Percentiles rank a stretch among this genome's conserved stretches.
Conservation (phyloP, 1,140 invertebrate species). For the Ips typographus region DNA sequence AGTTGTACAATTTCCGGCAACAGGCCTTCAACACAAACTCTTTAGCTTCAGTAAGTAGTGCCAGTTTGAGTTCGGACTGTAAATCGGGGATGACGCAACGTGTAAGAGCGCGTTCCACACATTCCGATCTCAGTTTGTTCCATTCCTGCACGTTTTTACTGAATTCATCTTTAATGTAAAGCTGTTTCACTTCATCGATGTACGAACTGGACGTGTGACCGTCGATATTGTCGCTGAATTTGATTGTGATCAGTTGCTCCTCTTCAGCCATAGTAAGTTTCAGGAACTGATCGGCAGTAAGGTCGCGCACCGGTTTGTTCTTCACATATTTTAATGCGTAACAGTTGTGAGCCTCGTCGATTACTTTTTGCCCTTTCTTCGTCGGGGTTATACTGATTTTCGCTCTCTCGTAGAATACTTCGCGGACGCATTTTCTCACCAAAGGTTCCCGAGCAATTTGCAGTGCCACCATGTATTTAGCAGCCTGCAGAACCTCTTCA, state of each 20-base stretch:
- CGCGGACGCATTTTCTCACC: slow-evolving; percentile 81
- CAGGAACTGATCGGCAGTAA: slow-evolving; percentile 89
- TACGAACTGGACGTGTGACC: slow-evolving; percentile 72
- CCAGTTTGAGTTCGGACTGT: slow-evolving; percentile 80
- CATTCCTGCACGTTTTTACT: slow-evolving; percentile 95
- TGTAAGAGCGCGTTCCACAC: slow-evolving; percentile 84
- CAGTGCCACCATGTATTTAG: slow-evolving; percentile 91
- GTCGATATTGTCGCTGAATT: slow-evolving; percentile 73
- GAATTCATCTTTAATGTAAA: slow-evolving; percentile 93
- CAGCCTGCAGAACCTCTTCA: slow-evolving; percentile 84
- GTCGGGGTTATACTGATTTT: slow-evolving; percentile 83
- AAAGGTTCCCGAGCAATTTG: slow-evolving; percentile 91
- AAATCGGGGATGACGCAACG: slow-evolving; percentile 89
- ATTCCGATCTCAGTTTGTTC: slow-evolving; percentile 86
- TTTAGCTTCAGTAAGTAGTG: slow-evolving; percentile 83
- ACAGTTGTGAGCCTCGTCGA: slow-evolving; percentile 90
- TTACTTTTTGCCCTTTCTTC: slow-evolving; percentile 88
- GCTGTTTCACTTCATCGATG: slow-evolving; percentile 87
- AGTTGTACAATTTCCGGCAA: slow-evolving; percentile 84
- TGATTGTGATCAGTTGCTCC: slow-evolving; percentile 78
- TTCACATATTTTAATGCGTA: slow-evolving; percentile 91
- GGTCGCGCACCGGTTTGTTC: slow-evolving; percentile 90
- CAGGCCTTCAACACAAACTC: slow-evolving; percentile 85
- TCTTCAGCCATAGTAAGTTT: slow-evolving; percentile 82
- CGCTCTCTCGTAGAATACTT: slow-evolving; percentile 90